Conservation (phyloP, 1,140 invertebrate genomes). For the Drosophila baimaii region DNA sequence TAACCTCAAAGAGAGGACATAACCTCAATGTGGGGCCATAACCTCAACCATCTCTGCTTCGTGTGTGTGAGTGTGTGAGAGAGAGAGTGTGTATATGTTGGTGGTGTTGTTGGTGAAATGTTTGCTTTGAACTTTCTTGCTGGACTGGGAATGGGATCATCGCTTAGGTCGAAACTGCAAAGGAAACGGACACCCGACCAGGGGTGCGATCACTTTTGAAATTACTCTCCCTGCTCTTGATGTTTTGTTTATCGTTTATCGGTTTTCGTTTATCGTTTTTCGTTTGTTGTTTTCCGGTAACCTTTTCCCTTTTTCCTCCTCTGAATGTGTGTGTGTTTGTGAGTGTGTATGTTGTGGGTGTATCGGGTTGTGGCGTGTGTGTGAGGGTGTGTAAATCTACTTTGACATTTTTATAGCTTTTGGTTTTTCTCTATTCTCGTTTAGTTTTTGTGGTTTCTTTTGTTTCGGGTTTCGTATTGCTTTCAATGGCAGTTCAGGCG, state of each 20-base stretch:
- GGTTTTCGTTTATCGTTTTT: not conserved
- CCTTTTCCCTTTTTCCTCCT: slow-evolving; percentile 16
- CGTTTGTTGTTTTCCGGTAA: slow-evolving; percentile 2
- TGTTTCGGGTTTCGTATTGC: slow-evolving; percentile 64
- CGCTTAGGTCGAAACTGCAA: slow-evolving; percentile 26
- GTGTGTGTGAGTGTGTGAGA: slow-evolving; percentile 17
- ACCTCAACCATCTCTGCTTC: slow-evolving; percentile 16
- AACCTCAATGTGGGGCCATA: slow-evolving; percentile 1
- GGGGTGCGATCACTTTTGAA: slow-evolving; percentile 22
- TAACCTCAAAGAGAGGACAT: slow-evolving; percentile 16
- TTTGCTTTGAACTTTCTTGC: slow-evolving; percentile 67
- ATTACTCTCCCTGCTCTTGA: slow-evolving; percentile 31
- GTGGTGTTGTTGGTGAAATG: slow-evolving; percentile 34
- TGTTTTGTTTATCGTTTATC: not conserved
- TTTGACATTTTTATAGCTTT: slow-evolving; percentile 36
- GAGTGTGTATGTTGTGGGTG: slow-evolving; percentile 14
- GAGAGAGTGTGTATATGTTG: slow-evolving; percentile 14
- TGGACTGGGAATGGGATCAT: slow-evolving; percentile 23
- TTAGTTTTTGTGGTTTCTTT: slow-evolving; percentile 36
- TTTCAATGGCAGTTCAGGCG: slow-evolving; percentile 80
- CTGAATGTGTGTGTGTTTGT: slow-evolving; percentile 8
- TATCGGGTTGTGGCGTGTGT: slow-evolving; percentile 9
- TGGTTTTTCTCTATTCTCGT: slow-evolving; percentile 15
- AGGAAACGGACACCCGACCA: slow-evolving; percentile 8
- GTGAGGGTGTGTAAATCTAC: slow-evolving; percentile 21